Base-by-base conservation (phyloP, 2,888 invertebrate species). In the Criorhina ranunculi region DNA sequence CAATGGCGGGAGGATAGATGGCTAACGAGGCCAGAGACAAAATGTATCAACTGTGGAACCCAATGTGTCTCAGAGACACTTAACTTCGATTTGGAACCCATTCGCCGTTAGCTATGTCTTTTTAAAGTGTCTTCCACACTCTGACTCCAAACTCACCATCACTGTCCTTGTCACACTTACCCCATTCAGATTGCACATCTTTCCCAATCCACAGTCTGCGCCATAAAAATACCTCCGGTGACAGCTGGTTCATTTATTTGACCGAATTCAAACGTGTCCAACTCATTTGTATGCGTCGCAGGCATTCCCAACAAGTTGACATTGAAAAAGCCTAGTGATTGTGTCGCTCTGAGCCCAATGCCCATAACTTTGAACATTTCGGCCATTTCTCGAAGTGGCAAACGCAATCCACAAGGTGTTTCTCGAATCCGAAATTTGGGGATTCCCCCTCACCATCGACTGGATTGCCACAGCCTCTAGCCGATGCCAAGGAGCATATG, bases 281-380 rank as follows among this genome's bases (percentile, higher is more conserved):
- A 1, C n/a, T 62, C 8, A 81, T 81, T 77, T 15, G 51, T 69
- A 81, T 81, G 57, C 70, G 17, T 1, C 17, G 0, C 51, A 0
- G 29, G 12, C 12, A 17, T 5, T 29, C 29, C 64, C 69, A 69
- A 31, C 69, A 40, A 31, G 69, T 40, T 81, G 76, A 81, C 81
- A 81, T 81, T 81, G 81, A 80, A 81, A n/a, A 76, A 59, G 29
- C 35, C 49, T 17, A 66, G 17, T 37, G 5, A 24, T 40, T 62
- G 7, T 4, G 24, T 24, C 24, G 24, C 12, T 15, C 44, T 11
- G 11, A 62, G 17, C 29, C 24, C 40, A 73, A 42, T 29, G 67
- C n/a, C 53, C 53, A 24, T 42, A 42, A 24, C 33, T 33, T 24
- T 9, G 19, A 53, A 33, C 17, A 57, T 64, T 81, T 59, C n/a